Conservation (phyloP, 2,113 vertebrate species). For the Callaeas wilsoni region DNA sequence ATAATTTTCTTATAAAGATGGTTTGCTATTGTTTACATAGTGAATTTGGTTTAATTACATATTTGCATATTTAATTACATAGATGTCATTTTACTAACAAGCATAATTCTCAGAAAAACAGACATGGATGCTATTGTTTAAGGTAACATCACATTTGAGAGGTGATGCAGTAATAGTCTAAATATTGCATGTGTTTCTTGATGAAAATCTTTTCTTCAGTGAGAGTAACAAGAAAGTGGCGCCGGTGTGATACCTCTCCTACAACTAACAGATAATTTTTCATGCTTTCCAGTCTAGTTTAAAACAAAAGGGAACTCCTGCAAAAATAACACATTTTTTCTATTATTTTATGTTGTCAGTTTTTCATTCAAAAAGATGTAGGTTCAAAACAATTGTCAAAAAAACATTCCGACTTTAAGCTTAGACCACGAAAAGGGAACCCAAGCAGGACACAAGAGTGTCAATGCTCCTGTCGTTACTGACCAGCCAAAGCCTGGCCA, state of each 20-base stretch:
- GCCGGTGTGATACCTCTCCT: not conserved
- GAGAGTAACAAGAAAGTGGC: not conserved
- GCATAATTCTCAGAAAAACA: not conserved
- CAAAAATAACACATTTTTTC: not conserved
- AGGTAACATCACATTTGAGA: not conserved
- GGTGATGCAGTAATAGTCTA: not conserved
- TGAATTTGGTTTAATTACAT: not conserved
- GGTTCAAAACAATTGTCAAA: not conserved
- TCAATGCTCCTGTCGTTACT: not conserved
- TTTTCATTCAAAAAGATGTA: not conserved
- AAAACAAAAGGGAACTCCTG: not conserved
- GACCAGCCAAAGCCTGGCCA: slow-evolving; percentile 20
- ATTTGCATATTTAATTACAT: not conserved
- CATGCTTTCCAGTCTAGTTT: not conserved
- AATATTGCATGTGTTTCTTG: not conserved
- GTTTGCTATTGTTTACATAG: not conserved
- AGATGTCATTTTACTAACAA: not conserved
- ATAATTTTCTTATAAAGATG: not conserved
- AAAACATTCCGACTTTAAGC: not conserved
- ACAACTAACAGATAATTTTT: not conserved
- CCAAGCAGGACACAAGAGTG: not conserved
- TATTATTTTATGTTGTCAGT: not conserved
- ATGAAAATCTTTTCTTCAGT: not conserved
- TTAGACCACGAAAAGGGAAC: not conserved
- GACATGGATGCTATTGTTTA: not conserved